Conservation (phyloP, 2,888 invertebrate genomes). For the Tetragnatha montana region DNA sequence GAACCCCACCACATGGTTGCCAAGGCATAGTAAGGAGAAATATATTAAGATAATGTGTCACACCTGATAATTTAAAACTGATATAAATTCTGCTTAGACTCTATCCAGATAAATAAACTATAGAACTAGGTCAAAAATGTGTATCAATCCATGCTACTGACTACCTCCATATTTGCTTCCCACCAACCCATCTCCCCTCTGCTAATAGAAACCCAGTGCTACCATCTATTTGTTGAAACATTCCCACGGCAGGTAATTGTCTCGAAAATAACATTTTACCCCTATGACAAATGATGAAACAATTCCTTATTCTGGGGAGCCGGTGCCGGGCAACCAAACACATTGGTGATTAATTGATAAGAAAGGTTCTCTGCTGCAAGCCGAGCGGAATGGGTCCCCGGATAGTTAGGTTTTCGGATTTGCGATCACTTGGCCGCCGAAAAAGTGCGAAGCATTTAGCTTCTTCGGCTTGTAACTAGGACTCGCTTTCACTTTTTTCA, state of each 20-base stretch:
- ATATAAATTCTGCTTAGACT: too few relatives aligned
- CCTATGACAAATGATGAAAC: constrained; percentile 62
- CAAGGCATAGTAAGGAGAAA: too few relatives aligned
- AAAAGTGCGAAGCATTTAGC: constrained; percentile 47
- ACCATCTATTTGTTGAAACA: not conserved
- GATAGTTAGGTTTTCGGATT: constrained; percentile 49
- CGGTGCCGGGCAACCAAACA: constrained; percentile 40
- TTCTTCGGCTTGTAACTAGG: constrained; percentile 42
- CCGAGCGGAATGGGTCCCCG: constrained; percentile 42
- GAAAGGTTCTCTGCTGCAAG: constrained; percentile 28
- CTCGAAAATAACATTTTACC: constrained; percentile 50
- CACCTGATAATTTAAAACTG: too few relatives aligned
- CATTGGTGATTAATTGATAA: constrained; percentile 58
- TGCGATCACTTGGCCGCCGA: constrained; percentile 28
- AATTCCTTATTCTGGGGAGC: constrained; percentile 53
- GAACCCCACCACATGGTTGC: too few relatives aligned
- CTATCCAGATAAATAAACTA: too few relatives aligned
- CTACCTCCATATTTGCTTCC: too few relatives aligned
- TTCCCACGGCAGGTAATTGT: constrained; percentile 27
- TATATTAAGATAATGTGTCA: too few relatives aligned
- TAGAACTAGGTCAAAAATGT: too few relatives aligned
- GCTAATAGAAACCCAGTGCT: not conserved
- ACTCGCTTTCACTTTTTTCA: constrained; percentile 12
- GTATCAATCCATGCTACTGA: too few relatives aligned
- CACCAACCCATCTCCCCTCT: not conserved